phyloP scores from a whole-genome alignment of 2,888 invertebrate genomes.

The Azorinus chamasolen region DNA sequence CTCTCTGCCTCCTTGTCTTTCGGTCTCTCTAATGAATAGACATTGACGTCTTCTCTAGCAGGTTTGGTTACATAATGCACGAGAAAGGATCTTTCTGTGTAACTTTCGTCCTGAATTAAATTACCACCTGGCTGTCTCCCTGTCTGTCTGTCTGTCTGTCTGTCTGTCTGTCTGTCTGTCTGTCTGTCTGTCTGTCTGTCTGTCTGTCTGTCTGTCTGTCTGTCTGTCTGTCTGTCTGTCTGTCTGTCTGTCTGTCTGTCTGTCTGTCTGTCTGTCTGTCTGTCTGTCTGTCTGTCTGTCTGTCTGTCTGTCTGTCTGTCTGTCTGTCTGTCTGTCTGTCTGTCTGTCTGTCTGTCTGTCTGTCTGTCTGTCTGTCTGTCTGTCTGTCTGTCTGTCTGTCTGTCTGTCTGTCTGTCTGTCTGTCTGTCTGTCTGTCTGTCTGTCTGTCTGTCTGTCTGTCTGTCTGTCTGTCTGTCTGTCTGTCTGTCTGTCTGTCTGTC shows the following conservation, averaged over 20 bases:
- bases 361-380: not conserved
- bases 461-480: too few relatives aligned
- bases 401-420: too few relatives aligned
- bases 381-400: not conserved
- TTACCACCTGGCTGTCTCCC: too few relatives aligned
- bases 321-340: slow-evolving; percentile 9
- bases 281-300: slow-evolving; percentile 9
- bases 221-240: slow-evolving; percentile 11
- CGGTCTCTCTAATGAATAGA: too few relatives aligned
- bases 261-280: slow-evolving; percentile 12
- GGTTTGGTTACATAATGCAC: too few relatives aligned
- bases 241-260: slow-evolving; percentile 11
- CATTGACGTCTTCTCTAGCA: too few relatives aligned
- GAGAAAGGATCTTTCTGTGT: too few relatives aligned
- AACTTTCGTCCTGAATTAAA: too few relatives aligned
- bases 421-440: too few relatives aligned
- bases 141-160: slow-evolving; percentile 9
- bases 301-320: slow-evolving; percentile 7
- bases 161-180: slow-evolving; percentile 9
- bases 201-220: slow-evolving; percentile 9
- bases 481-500: too few relatives aligned
- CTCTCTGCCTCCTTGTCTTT: too few relatives aligned
- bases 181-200: slow-evolving; percentile 9
- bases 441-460: too few relatives aligned
- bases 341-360: slow-evolving; percentile 2